phyloP scores from a whole-genome alignment of 2,113 vertebrate genomes.

The Montifringilla adamsi region DNA sequence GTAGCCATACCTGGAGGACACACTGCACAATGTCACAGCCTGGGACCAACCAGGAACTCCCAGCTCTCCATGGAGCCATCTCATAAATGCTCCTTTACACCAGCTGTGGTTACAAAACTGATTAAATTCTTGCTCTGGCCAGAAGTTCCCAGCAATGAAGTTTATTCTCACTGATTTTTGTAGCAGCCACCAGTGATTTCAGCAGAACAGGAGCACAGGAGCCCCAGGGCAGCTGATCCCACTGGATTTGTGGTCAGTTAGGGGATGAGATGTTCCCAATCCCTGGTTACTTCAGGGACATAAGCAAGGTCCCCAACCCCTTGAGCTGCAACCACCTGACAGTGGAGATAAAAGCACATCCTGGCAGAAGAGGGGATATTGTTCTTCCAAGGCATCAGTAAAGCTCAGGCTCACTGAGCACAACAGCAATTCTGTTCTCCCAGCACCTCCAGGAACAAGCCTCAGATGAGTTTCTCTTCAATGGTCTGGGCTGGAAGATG shows the following conservation, averaged over 20 bases:
- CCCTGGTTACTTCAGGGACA: not conserved
- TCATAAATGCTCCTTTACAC: not conserved
- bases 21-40: rapidly evolving
- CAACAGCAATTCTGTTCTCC: not conserved
- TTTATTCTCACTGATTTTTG: not conserved
- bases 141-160: not conserved
- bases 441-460: too few species aligned
- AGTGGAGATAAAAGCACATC: not conserved
- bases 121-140: not conserved
- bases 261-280: not conserved
- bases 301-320: not conserved
- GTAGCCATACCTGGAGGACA: not conserved
- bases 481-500: not conserved
- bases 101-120: not conserved
- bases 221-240: not conserved
- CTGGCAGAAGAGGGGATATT: not conserved
- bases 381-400: not conserved
- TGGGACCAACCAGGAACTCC: not conserved
- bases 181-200: not conserved
- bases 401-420: not conserved
- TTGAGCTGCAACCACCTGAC: not conserved
- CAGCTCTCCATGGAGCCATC: not conserved
- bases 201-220: not conserved
- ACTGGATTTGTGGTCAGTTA: not conserved
- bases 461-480: not conserved